These are phyloP conservation scores for Chrysopilus asiliformis DNA, from an alignment of 2,888 invertebrate genomes.

Conservation along the genomic window DNA sequence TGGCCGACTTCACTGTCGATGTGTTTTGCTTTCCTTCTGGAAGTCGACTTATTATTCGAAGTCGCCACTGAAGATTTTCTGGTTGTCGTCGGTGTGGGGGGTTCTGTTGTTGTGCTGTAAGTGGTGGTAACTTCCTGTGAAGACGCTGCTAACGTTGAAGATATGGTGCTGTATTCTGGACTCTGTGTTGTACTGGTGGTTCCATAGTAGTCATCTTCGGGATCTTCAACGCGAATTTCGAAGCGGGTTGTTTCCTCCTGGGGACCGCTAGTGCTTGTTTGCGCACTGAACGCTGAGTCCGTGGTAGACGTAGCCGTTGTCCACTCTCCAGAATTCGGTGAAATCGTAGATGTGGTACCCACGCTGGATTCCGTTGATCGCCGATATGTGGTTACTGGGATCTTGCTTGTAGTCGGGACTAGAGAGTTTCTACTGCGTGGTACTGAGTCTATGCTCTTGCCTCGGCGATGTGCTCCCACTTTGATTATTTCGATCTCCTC, in stretches of 20 bases:
- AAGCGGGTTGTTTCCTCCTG: conserved; percentile 32
- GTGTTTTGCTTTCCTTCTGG: conserved; percentile 17
- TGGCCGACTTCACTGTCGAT: conserved; percentile 17
- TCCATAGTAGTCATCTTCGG: conserved; percentile 17
- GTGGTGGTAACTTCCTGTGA: not conserved
- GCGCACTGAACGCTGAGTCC: not conserved
- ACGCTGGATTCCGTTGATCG: conserved; percentile 19
- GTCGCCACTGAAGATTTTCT: conserved; percentile 18
- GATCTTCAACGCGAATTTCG: conserved; percentile 31
- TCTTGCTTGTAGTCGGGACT: conserved; percentile 33
- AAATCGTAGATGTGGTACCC: conserved; percentile 17
- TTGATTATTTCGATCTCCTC: conserved; percentile 17
- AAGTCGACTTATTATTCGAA: no score
- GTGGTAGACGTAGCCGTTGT: conserved; percentile 7
- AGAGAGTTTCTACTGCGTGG: conserved; percentile 30
- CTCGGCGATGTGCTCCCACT: conserved; percentile 19
- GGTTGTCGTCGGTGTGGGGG: conserved; percentile 16
- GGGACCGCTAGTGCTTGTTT: no score
- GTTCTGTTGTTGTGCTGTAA: conserved; percentile 26
- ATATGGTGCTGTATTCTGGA: conserved; percentile 14
- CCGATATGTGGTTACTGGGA: conserved; percentile 20
- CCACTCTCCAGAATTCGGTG: conserved; percentile 8
- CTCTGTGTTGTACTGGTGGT: conserved; percentile 3
- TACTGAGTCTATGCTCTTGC: conserved; percentile 13
- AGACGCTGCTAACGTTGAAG: conserved; percentile 13